Conservation (phyloP, 2,113 vertebrate genomes). For the Nestor notabilis region DNA sequence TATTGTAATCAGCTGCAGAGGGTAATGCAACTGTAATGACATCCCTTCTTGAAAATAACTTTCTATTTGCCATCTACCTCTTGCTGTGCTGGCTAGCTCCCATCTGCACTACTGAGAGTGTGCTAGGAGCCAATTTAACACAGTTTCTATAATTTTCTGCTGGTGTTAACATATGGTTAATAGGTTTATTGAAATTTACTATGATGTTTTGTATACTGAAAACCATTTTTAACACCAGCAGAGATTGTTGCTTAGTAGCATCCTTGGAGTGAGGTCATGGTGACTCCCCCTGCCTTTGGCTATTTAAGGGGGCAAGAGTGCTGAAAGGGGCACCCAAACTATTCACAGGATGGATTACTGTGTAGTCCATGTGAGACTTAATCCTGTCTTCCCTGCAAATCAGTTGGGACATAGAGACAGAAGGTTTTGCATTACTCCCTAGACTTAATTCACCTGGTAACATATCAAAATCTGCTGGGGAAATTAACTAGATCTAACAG, state of each 20-base stretch:
- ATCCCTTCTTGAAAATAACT: conserved; percentile 5
- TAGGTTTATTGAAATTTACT: conserved; percentile 8
- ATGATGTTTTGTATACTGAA: neutral
- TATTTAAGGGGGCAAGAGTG: neutral
- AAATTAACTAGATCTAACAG: neutral
- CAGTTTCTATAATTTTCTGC: neutral
- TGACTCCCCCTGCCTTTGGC: neutral
- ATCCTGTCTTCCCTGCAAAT: neutral
- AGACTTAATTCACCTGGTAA: neutral
- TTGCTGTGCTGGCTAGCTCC: neutral
- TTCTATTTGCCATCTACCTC: neutral
- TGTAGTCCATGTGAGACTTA: neutral
- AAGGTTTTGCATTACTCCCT: neutral
- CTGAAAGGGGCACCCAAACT: neutral
- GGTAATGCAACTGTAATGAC: neutral
- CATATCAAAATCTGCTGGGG: neutral
- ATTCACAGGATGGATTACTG: neutral
- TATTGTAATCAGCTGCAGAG: neutral
- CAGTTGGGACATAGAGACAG: neutral
- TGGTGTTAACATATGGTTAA: neutral
- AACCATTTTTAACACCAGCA: neutral
- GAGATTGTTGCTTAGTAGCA: neutral
- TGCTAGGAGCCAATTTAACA: neutral
- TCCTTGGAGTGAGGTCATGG: neutral
- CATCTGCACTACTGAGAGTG: neutral